Evolutionary conservation across 30 jellyfish, hydroid and myxozoan species (phyloP), one percentile per base, ranked within the genome.

Genomic region (Aurelia coerulea): DNA sequence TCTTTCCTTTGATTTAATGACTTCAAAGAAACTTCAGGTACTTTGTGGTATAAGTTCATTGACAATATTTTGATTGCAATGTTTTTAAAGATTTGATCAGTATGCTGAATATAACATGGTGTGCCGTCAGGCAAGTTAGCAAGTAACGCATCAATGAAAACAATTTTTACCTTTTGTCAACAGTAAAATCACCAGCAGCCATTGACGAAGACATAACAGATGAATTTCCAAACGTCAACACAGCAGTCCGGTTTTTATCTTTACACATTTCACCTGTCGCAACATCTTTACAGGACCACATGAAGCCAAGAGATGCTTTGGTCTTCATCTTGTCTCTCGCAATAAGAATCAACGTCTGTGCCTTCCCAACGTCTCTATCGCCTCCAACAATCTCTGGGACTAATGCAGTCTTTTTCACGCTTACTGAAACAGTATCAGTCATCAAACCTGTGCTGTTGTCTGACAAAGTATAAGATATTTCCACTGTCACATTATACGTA

Each of bases 351-450:
- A 88, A 63, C 14, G 79, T 78, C 58, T 88, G 90, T 16, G 52
- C 46, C 46, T 32, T 33, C 17, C 91, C 91, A 51, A 88, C 71
- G 10, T 68, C 80, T 46, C 96, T 49, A 73, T 70, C 84, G 42
- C 96, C 96, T 15, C 96, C 91, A n/a, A 39, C 83, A 54, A 88
- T 77, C 66, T 17, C 80, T 2, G 72, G 88, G 31, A 41, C 76
- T 8, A 77, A 70, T 19, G 32, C 52, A 8, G 60, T n/a, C 41
- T 35, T 60, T 68, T 56, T 54, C 39, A 83, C 92, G 16, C 65
- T 62, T 9, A 83, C 65, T 2, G 71, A 35, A 8, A 83, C 73
- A 34, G 73, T 2, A 59, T 83, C 92, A 0, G 79, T 34, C 1
- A 59, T 65, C 18, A 10, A 18, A 3, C 92, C 80, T 32, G 91